A percentile compares a stretch with the other conserved stretches of the same genome.
These are phyloP conservation scores for Cichladusa arquata DNA, from an alignment of 2,113 vertebrate genomes.

Conservation along the genomic window DNA sequence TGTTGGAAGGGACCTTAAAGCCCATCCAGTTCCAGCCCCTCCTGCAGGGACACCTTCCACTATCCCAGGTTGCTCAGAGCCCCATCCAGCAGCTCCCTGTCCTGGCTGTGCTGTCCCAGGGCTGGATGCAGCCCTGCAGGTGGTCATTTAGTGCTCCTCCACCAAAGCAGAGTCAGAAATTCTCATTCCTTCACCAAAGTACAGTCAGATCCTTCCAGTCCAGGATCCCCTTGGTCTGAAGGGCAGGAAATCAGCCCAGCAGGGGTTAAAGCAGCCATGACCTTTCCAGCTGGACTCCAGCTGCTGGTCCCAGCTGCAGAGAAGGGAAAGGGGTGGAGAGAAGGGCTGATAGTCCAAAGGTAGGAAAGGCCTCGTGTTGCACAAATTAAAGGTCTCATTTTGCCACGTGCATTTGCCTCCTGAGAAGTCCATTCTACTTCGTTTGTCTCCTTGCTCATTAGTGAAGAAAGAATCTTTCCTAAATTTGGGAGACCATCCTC, in stretches of 20 bases:
- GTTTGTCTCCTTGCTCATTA: background rate
- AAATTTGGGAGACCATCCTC: background rate
- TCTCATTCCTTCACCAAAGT: background rate
- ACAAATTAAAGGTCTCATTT: background rate
- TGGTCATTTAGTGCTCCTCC: background rate
- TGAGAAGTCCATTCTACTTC: background rate
- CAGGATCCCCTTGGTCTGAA: background rate
- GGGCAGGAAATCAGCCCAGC: background rate
- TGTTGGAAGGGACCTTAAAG: background rate
- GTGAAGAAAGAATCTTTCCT: background rate
- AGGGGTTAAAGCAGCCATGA: background rate
- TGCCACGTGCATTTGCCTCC: background rate
- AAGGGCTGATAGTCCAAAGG: background rate
- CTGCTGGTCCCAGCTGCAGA: background rate
- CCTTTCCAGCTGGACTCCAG: slow-evolving; percentile 22
- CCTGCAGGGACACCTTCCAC: background rate
- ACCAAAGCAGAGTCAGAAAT: background rate
- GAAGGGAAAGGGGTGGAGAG: background rate
- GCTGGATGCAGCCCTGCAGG: background rate
- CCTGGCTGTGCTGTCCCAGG: background rate
- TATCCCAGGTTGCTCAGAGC: accelerated
- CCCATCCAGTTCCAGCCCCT: background rate
- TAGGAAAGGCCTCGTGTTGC: background rate
- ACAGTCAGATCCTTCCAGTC: background rate
- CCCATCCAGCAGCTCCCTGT: background rate